Evolutionary conservation across 2,888 invertebrate species (phyloP).

Genomic region (Glyphotaelius pellucidus): DNA sequence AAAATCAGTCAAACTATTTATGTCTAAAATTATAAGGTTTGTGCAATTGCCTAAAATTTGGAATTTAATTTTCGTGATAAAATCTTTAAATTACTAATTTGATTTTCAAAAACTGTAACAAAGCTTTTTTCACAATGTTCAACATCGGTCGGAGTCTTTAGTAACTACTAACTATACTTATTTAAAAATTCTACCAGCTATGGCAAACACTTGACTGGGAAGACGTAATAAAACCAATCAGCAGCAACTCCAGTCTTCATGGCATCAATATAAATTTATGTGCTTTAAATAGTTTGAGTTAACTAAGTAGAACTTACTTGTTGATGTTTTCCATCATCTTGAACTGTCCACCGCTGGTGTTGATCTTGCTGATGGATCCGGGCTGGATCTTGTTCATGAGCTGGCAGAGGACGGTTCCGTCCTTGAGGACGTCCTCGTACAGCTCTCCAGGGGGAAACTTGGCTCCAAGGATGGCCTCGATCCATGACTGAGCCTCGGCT

Average conservation of each 20-base stretch:
- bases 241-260: no score
- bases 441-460: slow-evolving; percentile 89
- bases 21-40: no score
- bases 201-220: no score
- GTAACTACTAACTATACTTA: no score
- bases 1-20: not conserved
- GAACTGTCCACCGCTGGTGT: slow-evolving; percentile 97
- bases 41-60: no score
- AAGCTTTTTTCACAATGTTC: no score
- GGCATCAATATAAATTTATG: not conserved
- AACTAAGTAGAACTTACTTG: slow-evolving; percentile 85
- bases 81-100: no score
- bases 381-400: slow-evolving; percentile 96
- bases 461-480: slow-evolving; percentile 90
- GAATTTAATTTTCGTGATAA: no score
- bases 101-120: no score
- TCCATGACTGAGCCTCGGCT: slow-evolving; percentile 94
- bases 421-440: slow-evolving; percentile 93
- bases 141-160: no score
- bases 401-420: slow-evolving; percentile 95
- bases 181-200: no score
- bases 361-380: slow-evolving; percentile 92
- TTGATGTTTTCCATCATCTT: slow-evolving; percentile 99
- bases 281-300: not conserved
- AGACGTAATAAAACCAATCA: no score